These are phyloP conservation scores for Porites australiensis DNA, from an alignment of 64 coral and sea anemone species.

Conservation along the genomic window DNA sequence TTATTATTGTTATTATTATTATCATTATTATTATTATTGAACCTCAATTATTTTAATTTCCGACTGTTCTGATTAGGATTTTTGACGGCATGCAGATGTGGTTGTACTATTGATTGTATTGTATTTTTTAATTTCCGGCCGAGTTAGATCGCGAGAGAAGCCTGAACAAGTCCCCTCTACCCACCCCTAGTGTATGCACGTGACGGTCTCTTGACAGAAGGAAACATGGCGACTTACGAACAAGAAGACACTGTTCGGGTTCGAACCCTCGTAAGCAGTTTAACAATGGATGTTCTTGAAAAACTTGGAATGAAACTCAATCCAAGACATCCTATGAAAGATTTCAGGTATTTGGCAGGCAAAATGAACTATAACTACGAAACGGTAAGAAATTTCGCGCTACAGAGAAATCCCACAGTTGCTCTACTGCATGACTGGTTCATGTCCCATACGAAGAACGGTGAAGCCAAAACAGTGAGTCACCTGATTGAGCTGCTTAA, in stretches of 20 bases:
- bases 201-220: background rate
- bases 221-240: conserved; percentile 17
- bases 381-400: conserved; percentile 78
- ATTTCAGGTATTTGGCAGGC: conserved; percentile 88
- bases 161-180: background rate
- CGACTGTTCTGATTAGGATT: no score
- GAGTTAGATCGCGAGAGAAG: background rate
- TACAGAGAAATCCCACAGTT: conserved; percentile 70
- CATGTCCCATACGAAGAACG: conserved; percentile 32
- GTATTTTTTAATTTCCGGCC: no score
- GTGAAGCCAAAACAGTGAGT: conserved; percentile 79
- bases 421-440: conserved; percentile 70
- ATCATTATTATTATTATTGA: no score
- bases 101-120: no score
- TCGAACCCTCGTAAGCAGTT: background rate
- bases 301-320: conserved; percentile 84
- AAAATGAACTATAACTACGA: conserved; percentile 82
- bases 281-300: conserved; percentile 69
- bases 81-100: no score
- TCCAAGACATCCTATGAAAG: conserved; percentile 82
- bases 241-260: background rate
- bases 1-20: background rate
- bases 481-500: conserved; percentile 63
- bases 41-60: no score
- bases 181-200: background rate